Conservation (phyloP, 2,797 vertebrate species). For the Poecilia gillii region DNA sequence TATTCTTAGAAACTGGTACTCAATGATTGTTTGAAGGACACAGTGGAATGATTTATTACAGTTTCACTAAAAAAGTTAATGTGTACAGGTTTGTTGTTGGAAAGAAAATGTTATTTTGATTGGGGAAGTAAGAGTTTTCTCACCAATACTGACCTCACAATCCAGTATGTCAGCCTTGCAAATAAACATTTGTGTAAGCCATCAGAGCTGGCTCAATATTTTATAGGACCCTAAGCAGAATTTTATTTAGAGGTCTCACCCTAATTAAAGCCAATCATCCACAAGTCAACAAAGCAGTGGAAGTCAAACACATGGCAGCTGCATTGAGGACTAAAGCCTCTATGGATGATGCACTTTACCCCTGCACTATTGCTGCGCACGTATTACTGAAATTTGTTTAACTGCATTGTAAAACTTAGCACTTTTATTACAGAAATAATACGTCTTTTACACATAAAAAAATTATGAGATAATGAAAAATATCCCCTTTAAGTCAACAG, state of each 20-base stretch:
- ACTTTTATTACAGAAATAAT: background rate
- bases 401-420: background rate
- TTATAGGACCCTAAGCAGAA: background rate
- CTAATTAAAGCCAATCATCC: background rate
- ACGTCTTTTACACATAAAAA: background rate
- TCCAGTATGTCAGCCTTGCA: background rate
- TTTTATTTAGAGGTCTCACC: background rate
- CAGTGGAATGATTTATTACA: background rate
- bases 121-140: background rate
- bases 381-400: background rate
- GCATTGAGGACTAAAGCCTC: too few relatives aligned
- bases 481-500: background rate
- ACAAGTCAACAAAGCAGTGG: background rate
- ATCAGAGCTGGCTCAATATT: background rate
- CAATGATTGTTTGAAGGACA: background rate
- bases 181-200: background rate
- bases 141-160: background rate
- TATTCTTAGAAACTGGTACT: background rate
- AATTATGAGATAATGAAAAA: background rate
- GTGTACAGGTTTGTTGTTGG: background rate
- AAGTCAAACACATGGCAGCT: too few relatives aligned
- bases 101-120: background rate
- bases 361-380: too few relatives aligned
- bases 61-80: background rate
- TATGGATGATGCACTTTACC: too few relatives aligned